Percentiles rank a stretch among this genome's conserved stretches.
Conservation (phyloP, 1,140 invertebrate species). For the Aphis craccivora region DNA sequence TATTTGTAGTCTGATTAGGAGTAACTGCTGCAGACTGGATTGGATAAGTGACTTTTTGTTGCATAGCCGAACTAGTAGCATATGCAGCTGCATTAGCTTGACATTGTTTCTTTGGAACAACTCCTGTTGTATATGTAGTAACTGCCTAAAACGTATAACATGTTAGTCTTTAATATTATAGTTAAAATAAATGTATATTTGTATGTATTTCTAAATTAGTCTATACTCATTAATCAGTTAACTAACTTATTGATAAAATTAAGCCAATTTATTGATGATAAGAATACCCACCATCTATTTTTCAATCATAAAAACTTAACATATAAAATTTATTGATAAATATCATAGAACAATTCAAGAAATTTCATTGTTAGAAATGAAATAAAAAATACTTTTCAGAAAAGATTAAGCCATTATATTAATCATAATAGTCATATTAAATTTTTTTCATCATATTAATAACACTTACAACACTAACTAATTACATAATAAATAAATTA, state of each 20-base stretch:
- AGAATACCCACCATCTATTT: not conserved
- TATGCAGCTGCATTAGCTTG: constrained; percentile 55
- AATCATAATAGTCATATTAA: constrained; percentile 13
- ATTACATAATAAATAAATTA: not conserved
- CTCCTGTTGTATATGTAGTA: constrained; percentile 49
- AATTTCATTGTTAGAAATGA: not conserved
- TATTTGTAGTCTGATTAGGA: constrained; percentile 38
- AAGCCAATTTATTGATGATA: constrained; percentile 13
- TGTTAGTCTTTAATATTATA: not conserved
- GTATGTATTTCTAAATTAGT: not conserved
- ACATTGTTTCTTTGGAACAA: constrained; percentile 51
- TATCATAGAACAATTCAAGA: too few species aligned
- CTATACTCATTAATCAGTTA: not conserved
- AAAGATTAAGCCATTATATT: constrained; percentile 49
- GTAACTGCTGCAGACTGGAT: constrained; percentile 36
- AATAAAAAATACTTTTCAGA: not conserved
- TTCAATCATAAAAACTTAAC: not conserved
- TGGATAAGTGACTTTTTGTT: constrained; percentile 57
- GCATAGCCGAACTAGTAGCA: constrained; percentile 55
- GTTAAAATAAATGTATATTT: not conserved
- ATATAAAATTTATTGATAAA: not conserved
- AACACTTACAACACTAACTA: not conserved
- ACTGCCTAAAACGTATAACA: constrained; percentile 24
- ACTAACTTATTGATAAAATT: constrained; percentile 11
- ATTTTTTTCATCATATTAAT: not conserved